phyloP scores from a whole-genome alignment of 2,113 vertebrate genomes.

The Pollachius pollachius region DNA sequence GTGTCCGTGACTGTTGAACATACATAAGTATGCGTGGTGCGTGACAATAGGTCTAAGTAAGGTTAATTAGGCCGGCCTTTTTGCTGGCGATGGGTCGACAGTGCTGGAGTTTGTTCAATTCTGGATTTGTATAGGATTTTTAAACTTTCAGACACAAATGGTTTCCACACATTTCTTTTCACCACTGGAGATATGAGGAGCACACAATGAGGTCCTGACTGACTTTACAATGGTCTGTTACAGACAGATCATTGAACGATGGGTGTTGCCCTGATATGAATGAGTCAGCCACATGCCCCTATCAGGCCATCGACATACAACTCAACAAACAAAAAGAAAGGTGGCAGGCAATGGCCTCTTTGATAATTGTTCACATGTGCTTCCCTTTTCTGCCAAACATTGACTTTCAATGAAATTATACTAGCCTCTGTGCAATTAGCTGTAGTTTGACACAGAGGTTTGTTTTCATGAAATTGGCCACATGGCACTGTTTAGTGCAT shows the following conservation, averaged over 20 bases:
- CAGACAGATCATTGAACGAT: background rate
- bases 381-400: no score
- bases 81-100: slow-evolving; percentile 30
- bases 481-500: no score
- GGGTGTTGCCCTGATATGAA: no score
- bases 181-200: background rate
- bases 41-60: slow-evolving; percentile 38
- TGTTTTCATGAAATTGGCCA: no score
- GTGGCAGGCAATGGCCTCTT: no score
- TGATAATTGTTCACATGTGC: no score
- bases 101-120: slow-evolving; percentile 5
- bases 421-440: no score
- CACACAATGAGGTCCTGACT: background rate
- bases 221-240: background rate
- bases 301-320: no score
- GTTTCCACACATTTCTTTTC: slow-evolving; percentile 41
- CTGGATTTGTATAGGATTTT: slow-evolving; percentile 31
- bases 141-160: slow-evolving; percentile 32
- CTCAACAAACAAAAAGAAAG: no score
- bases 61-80: slow-evolving; percentile 51
- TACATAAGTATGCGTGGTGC: slow-evolving; percentile 10
- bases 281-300: no score
- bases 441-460: no score
- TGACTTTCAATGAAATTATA: no score
- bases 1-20: background rate